Conservation (phyloP, 1,140 invertebrate species). For the Spodoptera litura region DNA sequence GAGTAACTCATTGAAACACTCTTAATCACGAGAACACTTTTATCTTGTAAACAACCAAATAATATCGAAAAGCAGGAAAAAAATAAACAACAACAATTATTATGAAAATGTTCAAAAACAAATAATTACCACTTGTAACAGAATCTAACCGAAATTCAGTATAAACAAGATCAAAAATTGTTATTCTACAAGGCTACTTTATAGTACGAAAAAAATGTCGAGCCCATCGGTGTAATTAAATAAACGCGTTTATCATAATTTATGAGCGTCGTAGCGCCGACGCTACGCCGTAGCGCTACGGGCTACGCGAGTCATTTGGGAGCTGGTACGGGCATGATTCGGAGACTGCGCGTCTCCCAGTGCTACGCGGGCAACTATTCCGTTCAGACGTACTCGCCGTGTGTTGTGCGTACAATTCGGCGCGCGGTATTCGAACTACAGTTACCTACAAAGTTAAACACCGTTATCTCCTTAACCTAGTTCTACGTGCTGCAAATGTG, state of each 20-base stretch:
- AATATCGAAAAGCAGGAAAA: no score
- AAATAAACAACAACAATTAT: no score
- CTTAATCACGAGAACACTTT: no score
- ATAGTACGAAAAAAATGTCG: slow-evolving; percentile 27
- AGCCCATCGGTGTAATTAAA: slow-evolving; percentile 55
- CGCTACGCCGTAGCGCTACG: slow-evolving; percentile 59
- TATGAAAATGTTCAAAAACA: neutral
- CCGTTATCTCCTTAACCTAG: slow-evolving; percentile 47
- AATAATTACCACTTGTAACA: slow-evolving; percentile 7
- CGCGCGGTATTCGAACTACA: slow-evolving; percentile 50
- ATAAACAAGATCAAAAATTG: slow-evolving; percentile 46
- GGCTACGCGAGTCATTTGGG: slow-evolving; percentile 56
- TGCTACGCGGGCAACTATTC: slow-evolving; percentile 55
- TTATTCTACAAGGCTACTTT: slow-evolving; percentile 34
- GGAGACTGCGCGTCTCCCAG: slow-evolving; percentile 72
- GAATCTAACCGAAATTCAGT: slow-evolving; percentile 30
- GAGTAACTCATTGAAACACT: no score
- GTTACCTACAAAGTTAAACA: slow-evolving; percentile 56
- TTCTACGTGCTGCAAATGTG: slow-evolving; percentile 62
- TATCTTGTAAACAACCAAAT: no score
- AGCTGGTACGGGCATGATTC: slow-evolving; percentile 62
- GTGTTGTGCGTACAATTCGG: slow-evolving; percentile 40
- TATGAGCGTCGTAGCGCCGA: slow-evolving; percentile 55
- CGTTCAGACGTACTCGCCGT: slow-evolving; percentile 52
- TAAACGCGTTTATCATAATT: slow-evolving; percentile 63